phyloP scores from a whole-genome alignment of 2,797 vertebrate species.

The Gambelia wislizenii region DNA sequence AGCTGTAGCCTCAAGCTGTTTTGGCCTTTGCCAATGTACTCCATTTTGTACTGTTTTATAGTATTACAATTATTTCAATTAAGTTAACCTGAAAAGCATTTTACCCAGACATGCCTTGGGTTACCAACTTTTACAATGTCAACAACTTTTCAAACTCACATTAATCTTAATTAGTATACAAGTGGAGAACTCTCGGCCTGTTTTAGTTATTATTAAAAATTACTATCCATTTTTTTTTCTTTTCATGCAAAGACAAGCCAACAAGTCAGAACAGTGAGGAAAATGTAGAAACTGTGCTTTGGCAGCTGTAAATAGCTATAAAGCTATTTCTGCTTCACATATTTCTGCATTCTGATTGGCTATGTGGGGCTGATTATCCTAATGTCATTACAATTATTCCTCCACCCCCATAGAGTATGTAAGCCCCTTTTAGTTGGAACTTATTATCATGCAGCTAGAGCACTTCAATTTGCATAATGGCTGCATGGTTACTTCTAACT shows the following conservation, averaged over 20 bases:
- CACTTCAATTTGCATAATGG: constrained; percentile 19
- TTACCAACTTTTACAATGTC: constrained; percentile 51
- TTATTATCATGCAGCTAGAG: constrained; percentile 18
- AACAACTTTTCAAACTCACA: constrained; percentile 44
- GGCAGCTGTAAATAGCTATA: constrained; percentile 4
- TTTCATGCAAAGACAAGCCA: neutral
- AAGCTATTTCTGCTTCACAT: constrained; percentile 15
- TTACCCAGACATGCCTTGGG: constrained; percentile 43
- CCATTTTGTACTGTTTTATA: constrained; percentile 37
- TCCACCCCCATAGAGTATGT: neutral
- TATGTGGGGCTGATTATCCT: constrained; percentile 22
- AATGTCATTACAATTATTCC: constrained; percentile 29
- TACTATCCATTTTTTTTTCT: neutral
- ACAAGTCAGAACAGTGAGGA: neutral
- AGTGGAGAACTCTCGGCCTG: constrained; percentile 12
- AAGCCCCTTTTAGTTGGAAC: constrained; percentile 18
- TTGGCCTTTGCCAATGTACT: constrained; percentile 30
- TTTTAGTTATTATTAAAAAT: neutral
- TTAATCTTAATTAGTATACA: constrained; percentile 49
- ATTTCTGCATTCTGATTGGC: constrained; percentile 2
- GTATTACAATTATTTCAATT: constrained; percentile 45
- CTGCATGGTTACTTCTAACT: constrained; percentile 14
- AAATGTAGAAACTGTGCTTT: neutral
- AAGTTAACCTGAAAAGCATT: constrained; percentile 44
- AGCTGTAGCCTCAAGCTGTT: constrained; percentile 28